Base-by-base conservation (phyloP, 1,140 invertebrate species). In the Aphaenogaster ashmeadi region DNA sequence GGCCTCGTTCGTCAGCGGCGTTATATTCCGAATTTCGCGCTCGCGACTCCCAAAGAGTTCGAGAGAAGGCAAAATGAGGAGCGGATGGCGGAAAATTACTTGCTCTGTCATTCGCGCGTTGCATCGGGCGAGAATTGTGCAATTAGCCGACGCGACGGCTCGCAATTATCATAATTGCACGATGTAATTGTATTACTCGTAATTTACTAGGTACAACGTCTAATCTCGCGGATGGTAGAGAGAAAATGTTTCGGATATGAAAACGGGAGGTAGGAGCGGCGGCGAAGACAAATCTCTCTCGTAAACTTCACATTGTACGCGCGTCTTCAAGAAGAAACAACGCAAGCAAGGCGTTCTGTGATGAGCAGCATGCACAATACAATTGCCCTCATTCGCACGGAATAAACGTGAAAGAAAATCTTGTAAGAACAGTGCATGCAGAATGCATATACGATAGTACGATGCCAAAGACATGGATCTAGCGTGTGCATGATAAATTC, bases 81-180 rank as follows among this genome's bases (percentile, higher is more conserved):
- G n/a, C 54, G 60, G 33, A 64, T 44, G 21, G 27, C 27, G 38
- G 75, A 58, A 85, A 78, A 79, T 79, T 66, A 54, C 27, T 86
- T 75, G 62, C 50, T 56, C 81, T 86, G 62, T 74, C 69, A 72
- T 62, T 72, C 79, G 69, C 56, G 13, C 81, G 86, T 86, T 58
- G 54, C 66, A 62, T 74, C 67, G 50, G 18, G 27, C 27, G 80
- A 75, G 56, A 84, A 75, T 84, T 74, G 56, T 60, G 80, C 80
- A 84, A 84, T 84, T 84, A 84, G 69, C 69, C 27, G 54, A 75
- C 69, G 21, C 80, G 80, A 84, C 69, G 80, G 69, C n/a, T 50
- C 54, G 69, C 80, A 84, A 84, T 84, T 84, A 84, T 84, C 41
- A 84, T 84, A 84, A 84, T 84, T 84, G 72, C 80, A 18, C 80